Evolutionary conservation across 2,113 vertebrate genomes (phyloP), one percentile per base, ranked within the genome.

Genomic region (Eptesicus fuscus): DNA sequence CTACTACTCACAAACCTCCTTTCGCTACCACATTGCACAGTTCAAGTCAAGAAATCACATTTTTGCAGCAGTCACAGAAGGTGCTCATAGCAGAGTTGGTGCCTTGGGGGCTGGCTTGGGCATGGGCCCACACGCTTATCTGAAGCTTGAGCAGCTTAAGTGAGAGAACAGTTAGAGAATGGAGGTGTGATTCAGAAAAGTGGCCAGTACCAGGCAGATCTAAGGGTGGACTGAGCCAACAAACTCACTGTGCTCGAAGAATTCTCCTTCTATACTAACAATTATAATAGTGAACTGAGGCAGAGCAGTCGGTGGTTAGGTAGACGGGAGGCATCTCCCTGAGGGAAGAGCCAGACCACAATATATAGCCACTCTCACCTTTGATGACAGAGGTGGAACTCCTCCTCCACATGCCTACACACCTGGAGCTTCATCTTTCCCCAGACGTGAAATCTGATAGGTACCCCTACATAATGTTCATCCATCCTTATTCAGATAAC

Each of bases 381-480:
- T 4, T 53, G 30, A 8, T 35, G n/a, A 69, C 8, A 79, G 65
- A 85, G 20, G 4, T 9, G 2, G 63, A 20, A 25, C 3, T 5
- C 47, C 20, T 69, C 56, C 35, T 86, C 30, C 9, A 30, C 23
- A 51, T 9, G 7, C 5, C 40, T 83, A 4, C 40, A 7, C 67
- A 59, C 2, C 1, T 40, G 49, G 77, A 80, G 22, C 4, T 28
- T 40, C 44, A 32, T 40, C 25, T 90, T 56, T 67, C 20, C 69
- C 22, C 40, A 67, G 14, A 37, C 3, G 16, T 18, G 18, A 83
- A 53, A 30, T 74, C 40, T 37, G 23, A 10, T 11, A 35, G 5
- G 25, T 20, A 32, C 0, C 0, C 6, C 2, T 13, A 16, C 0
- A 1, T 37, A 40, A 9, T 59, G 0, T 17, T 71, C 23, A 73